Evolutionary conservation across 35 echinoderm and acorn worm species (phyloP).

Genomic region (Diadema setosum): DNA sequence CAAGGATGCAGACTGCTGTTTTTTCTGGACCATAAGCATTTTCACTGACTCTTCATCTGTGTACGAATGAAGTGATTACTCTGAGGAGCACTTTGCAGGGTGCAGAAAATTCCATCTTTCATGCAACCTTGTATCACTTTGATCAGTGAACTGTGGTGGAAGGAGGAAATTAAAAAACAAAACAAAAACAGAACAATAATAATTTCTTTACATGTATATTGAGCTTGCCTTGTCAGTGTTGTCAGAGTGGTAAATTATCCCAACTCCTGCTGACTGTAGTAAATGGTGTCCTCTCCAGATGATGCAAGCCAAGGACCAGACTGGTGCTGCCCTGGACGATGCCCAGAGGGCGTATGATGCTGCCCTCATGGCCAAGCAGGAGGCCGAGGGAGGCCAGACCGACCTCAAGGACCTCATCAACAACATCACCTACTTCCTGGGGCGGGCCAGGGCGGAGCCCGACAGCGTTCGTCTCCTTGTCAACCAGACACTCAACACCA

Average conservation of each 20-base stretch:
- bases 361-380: slow-evolving; percentile 56
- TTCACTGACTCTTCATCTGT: not conserved
- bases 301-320: slow-evolving; percentile 35
- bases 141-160: too few relatives aligned
- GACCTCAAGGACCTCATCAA: slow-evolving; percentile 76
- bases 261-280: too few relatives aligned
- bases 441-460: slow-evolving; percentile 34
- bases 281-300: slow-evolving; percentile 29
- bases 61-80: not conserved
- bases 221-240: too few relatives aligned
- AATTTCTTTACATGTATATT: not conserved
- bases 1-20: too few relatives aligned
- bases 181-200: too few relatives aligned
- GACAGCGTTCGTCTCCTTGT: slow-evolving; percentile 51
- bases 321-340: slow-evolving; percentile 47
- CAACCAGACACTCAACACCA: slow-evolving; percentile 43
- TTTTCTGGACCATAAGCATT: not conserved
- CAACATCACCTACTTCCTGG: slow-evolving; percentile 81
- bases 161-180: too few relatives aligned
- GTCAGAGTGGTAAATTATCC: too few relatives aligned
- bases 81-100: too few relatives aligned
- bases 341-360: slow-evolving; percentile 83
- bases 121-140: too few relatives aligned
- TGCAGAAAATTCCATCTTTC: too few relatives aligned
- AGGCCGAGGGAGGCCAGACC: slow-evolving; percentile 78